Conservation (phyloP, 2,888 invertebrate genomes). For the Papilio demoleus region DNA sequence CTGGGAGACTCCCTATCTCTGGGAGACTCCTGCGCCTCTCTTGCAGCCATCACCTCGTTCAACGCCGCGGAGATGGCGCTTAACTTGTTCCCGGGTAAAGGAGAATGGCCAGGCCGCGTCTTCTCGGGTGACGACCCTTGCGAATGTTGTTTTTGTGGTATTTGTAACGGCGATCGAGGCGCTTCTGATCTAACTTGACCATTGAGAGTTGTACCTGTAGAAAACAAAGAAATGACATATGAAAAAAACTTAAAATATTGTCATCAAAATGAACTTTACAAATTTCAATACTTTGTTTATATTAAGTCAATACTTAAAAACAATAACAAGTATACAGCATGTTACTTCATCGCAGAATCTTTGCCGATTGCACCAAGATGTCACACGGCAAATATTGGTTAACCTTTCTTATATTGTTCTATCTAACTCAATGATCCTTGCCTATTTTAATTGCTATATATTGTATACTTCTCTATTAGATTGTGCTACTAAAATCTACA, state of each 20-base stretch:
- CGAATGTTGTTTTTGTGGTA: constrained; percentile 52
- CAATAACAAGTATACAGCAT: no score
- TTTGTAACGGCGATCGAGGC: constrained; percentile 66
- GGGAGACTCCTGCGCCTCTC: constrained; percentile 45
- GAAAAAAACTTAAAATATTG: constrained; percentile 18
- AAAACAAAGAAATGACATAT: background rate
- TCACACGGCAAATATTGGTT: no score
- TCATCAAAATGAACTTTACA: background rate
- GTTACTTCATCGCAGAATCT: no score
- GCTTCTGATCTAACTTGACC: constrained; percentile 71
- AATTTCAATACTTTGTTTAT: no score
- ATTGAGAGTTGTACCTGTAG: constrained; percentile 68
- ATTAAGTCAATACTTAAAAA: no score
- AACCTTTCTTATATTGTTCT: no score
- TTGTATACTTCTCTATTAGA: no score
- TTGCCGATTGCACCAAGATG: no score
- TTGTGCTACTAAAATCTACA: no score
- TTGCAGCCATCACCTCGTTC: constrained; percentile 65
- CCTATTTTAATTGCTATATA: no score
- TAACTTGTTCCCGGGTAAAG: constrained; percentile 57
- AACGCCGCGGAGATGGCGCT: constrained; percentile 70
- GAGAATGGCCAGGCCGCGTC: constrained; percentile 54
- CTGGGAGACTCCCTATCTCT: constrained; percentile 70
- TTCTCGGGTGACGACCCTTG: constrained; percentile 69
- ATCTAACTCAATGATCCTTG: no score